These are phyloP conservation scores for Tenrec ecaudatus DNA, from an alignment of 2,113 vertebrate genomes.

Conservation along the genomic window DNA sequence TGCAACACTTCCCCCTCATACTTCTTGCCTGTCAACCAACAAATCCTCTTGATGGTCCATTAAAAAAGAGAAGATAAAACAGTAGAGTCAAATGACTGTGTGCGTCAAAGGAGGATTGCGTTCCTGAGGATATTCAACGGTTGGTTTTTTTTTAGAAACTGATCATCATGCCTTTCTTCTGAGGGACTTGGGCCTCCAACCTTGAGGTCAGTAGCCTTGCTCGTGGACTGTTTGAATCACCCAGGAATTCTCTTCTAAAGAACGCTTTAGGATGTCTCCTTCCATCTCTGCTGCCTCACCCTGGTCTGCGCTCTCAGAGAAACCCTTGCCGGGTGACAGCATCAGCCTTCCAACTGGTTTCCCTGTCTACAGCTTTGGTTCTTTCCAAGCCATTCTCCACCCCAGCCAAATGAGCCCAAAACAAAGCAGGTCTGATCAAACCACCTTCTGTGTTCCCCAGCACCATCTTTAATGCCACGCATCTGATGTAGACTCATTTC, in stretches of 20 bases:
- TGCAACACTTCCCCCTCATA: accelerated
- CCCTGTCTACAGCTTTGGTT: background rate
- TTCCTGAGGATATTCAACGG: background rate
- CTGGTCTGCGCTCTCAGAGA: background rate
- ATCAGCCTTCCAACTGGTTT: background rate
- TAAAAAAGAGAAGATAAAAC: no score
- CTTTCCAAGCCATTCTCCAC: background rate
- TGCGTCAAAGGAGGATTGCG: background rate
- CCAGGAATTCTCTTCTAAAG: background rate
- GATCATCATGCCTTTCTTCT: background rate
- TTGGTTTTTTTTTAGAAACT: background rate
- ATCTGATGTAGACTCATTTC: background rate
- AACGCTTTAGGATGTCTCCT: background rate
- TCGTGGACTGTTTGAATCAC: background rate
- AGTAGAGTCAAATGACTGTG: background rate
- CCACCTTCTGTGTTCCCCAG: background rate
- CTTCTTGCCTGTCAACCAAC: no score
- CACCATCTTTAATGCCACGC: accelerated
- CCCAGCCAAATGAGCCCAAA: background rate
- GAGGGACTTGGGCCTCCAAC: background rate
- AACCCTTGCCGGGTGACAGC: background rate
- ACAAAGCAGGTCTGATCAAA: background rate
- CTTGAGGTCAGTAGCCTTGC: background rate
- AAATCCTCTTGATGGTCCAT: background rate
- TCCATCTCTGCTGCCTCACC: no score